Evolutionary conservation across 2,888 invertebrate genomes (phyloP), one percentile per base, ranked within the genome.

Genomic region (Scaptomyza parva): DNA sequence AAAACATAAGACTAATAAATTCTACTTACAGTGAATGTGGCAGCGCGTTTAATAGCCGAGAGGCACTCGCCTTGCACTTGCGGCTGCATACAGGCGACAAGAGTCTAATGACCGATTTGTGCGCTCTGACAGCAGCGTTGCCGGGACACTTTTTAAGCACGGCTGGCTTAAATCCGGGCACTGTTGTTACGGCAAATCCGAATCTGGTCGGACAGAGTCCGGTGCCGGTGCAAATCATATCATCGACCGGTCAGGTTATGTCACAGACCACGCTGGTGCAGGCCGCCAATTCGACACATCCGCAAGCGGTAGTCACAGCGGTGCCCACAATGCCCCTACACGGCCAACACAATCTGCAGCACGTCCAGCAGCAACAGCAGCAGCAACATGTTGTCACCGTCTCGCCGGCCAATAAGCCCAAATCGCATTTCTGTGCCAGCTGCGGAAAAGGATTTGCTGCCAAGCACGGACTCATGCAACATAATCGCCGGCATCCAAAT

Each of bases 371-470:
- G 1, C 86, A 86, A 52, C 86, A 76, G 18, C 88, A 85, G 48
- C 87, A 88, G 47, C 86, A 88, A 69, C 91, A 86, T 69, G 78
- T 86, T 33, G 82, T 83, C 61, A 80, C 67, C 40, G 88, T 78
- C 14, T 78, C 80, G 44, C 89, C 89, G 58, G 90, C 89, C 63
- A 89, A 91, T 41, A 92, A 96, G 85, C 95, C 95, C 22, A 96
- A 96, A 90, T 94, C 95, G 58, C 96, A 96, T 89, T 93, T 96
- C 75, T 96, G 96, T 87, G 94, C 94, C 24, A 95, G 96, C 83
- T 96, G 96, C 81, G 95, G 96, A 40, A 95, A 96, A 89, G 96
- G 95, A 4, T 96, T 96, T 78, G 96, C 96, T 2, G 96, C 96
- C 47, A 96, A 96, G 89, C 96, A 96, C 76, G 96, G 96, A 0